phyloP scores from a whole-genome alignment of 2,888 invertebrate species.

The Cerceris ruficornis region DNA sequence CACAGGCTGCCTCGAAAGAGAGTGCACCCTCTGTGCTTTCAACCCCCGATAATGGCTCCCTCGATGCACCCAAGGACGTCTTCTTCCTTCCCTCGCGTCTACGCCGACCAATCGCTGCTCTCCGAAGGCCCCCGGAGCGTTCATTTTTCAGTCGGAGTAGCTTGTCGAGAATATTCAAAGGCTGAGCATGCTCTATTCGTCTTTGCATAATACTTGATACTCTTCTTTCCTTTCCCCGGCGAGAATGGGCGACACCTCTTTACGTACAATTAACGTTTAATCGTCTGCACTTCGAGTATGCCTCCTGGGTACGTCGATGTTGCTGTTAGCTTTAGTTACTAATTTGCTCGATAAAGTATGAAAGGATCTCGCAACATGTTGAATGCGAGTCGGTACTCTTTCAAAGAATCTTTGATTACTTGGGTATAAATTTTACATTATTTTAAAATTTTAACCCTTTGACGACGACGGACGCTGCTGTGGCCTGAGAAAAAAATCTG shows the following conservation, averaged over 20 bases:
- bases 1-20: slow-evolving; percentile 63
- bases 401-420: no score
- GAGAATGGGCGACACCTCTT: neutral
- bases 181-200: slow-evolving; percentile 6
- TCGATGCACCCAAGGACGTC: slow-evolving; percentile 67
- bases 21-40: slow-evolving; percentile 59
- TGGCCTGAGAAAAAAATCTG: no score
- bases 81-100: slow-evolving; percentile 53
- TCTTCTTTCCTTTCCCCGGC: neutral
- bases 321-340: no score
- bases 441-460: no score
- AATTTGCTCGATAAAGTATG: no score
- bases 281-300: neutral
- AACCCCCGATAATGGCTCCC: slow-evolving; percentile 69
- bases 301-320: no score
- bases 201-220: neutral
- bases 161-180: slow-evolving; percentile 30
- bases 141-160: slow-evolving; percentile 36
- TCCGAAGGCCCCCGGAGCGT: slow-evolving; percentile 26
- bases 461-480: no score
- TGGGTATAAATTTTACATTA: no score
- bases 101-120: slow-evolving; percentile 45
- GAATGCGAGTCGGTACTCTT: no score
- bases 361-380: no score
- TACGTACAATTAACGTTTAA: neutral